These are phyloP conservation scores for Anodontia alba DNA, from an alignment of 2,888 invertebrate species.

Conservation along the genomic window DNA sequence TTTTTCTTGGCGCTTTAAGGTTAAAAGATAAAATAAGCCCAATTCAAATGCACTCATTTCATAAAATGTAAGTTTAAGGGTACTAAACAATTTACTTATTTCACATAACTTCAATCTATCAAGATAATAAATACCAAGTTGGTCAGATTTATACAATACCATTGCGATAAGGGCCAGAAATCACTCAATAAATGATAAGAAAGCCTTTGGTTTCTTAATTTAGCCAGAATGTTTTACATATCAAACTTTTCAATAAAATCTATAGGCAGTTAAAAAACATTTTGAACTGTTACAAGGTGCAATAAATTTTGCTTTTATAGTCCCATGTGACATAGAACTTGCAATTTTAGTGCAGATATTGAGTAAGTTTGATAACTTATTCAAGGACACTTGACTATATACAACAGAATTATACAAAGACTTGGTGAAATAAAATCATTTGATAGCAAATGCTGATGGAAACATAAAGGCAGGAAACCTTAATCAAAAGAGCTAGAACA, in stretches of 20 bases:
- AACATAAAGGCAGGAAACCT: too few relatives aligned
- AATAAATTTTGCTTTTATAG: too few relatives aligned
- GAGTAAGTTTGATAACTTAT: too few relatives aligned
- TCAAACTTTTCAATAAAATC: conserved; percentile 5
- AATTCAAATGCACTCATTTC: conserved; percentile 8
- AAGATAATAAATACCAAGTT: background rate
- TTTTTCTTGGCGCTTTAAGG: too few relatives aligned
- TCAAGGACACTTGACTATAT: too few relatives aligned
- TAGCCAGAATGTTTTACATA: background rate
- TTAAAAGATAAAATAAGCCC: background rate
- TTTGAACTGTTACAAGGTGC: background rate
- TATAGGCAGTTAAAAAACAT: background rate
- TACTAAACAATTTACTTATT: background rate
- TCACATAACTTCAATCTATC: background rate
- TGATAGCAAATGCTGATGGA: too few relatives aligned
- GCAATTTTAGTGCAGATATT: too few relatives aligned
- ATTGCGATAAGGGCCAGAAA: background rate
- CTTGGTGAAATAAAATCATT: too few relatives aligned
- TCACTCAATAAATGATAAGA: conserved; percentile 13
- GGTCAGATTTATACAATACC: background rate
- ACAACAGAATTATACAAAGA: too few relatives aligned
- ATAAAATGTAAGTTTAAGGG: background rate
- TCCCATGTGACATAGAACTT: too few relatives aligned
- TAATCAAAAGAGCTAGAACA: too few relatives aligned
- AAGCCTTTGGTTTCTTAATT: background rate